Evolutionary conservation across 2,888 invertebrate genomes (phyloP), one percentile per base, ranked within the genome.

Genomic region (Iselma pallidipennis): DNA sequence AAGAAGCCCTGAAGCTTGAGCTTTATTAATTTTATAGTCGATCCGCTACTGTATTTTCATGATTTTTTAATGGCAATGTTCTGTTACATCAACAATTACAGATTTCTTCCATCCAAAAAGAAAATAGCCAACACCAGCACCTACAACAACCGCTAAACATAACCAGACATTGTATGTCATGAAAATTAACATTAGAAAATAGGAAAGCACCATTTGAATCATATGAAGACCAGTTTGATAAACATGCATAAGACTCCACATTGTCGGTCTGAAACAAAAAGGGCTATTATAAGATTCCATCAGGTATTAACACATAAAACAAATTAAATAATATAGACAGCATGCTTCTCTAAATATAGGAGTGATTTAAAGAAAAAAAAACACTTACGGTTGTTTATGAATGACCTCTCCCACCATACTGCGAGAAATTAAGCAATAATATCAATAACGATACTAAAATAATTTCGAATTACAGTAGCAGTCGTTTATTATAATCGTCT

Each of bases 131-230:
- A 91, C 86, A 1, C 92, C 95, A 1, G 95, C 94, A 45, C 97
- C 97, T 9, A 93, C 78, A 1, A 95, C 91, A 1, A 96, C 93
- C 0, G 95, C 94, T 51, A 94, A 80, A 80, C 96, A 96, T 61
- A 98, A 85, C 94, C 95, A 97, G 16, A 91, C 89, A 79, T 97
- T 97, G 86, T 95, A 97, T 1, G 96, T 96, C 97, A 97, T 97
- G 80, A 97, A 96, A 71, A 96, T 93, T 80, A 97, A 84, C 97
- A 97, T 97, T 53, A 97, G 86, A 82, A 96, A 90, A 82, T 97
- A 96, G 71, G 95, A 94, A 66, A 96, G 84, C 60, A 94, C 87
- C 76, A 97, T 93, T 83, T 96, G 96, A 19, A 96, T 76, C 65
- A 95, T 89, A 79, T 97, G 96, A 16, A 97, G 87, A 52, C 90